Conservation (phyloP, 2,888 invertebrate genomes). For the Dastarcus helophoroides region DNA sequence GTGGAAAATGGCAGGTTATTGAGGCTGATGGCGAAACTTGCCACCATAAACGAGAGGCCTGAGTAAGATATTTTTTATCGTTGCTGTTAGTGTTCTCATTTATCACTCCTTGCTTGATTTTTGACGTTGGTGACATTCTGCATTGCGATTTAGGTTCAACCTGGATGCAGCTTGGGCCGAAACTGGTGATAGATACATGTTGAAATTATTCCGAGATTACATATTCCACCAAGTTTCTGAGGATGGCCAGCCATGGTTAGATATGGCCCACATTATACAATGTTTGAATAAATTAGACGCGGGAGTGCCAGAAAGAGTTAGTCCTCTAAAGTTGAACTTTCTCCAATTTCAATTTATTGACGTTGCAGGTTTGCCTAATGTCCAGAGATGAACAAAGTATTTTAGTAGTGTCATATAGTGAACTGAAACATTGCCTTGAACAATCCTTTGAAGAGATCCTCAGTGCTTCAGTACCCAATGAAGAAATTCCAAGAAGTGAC, state of each 20-base stretch:
- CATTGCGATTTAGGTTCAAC: conserved; percentile 68
- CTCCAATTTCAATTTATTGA: conserved; percentile 11
- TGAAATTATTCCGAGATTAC: conserved; percentile 95
- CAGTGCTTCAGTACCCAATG: conserved; percentile 39
- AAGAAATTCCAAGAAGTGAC: conserved; percentile 16
- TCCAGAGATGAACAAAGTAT: conserved; percentile 95
- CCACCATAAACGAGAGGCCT: conserved; percentile 89
- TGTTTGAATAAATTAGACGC: conserved; percentile 88
- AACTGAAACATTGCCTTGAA: conserved; percentile 90
- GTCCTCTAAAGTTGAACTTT: conserved; percentile 7
- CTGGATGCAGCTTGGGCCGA: conserved; percentile 94
- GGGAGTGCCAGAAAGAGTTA: conserved; percentile 68
- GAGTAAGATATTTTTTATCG: no score
- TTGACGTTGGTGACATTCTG: conserved; percentile 12
- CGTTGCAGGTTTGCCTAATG: conserved; percentile 77
- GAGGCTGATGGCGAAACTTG: conserved; percentile 81
- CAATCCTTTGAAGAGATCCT: conserved; percentile 80
- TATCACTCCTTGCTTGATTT: no score
- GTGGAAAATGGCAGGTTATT: conserved; percentile 91
- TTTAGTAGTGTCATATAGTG: conserved; percentile 88
- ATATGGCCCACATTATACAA: conserved; percentile 89
- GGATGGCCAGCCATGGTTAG: conserved; percentile 91
- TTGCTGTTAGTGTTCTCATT: no score
- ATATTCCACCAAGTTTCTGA: conserved; percentile 91
- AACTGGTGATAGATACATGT: conserved; percentile 95